Percentiles rank a stretch among this genome's conserved stretches.
phyloP scores from a whole-genome alignment of 2,113 vertebrate species.

The Petaurus breviceps region DNA sequence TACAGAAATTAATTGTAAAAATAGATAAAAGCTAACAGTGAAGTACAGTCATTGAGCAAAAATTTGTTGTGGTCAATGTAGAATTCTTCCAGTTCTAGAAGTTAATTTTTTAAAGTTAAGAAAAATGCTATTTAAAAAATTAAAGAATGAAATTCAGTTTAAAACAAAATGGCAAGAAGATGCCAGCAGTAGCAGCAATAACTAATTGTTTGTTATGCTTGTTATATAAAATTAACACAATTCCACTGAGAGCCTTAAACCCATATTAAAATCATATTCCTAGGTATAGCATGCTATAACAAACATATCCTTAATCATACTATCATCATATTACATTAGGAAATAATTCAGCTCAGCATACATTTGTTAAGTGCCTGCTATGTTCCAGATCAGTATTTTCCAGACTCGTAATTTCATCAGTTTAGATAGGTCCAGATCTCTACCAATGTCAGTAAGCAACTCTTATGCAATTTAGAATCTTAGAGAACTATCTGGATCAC shows the following conservation, averaged over 20 bases:
- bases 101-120: neutral
- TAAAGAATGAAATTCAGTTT: neutral
- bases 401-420: neutral
- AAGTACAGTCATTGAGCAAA: neutral
- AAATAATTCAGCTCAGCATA: neutral
- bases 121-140: neutral
- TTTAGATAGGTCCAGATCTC: neutral
- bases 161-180: neutral
- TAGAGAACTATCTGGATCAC: neutral
- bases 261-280: neutral
- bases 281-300: neutral
- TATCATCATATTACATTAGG: neutral
- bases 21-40: too few relatives aligned
- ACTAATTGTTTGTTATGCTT: neutral
- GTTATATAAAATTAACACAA: neutral
- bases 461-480: neutral
- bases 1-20: neutral
- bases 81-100: neutral
- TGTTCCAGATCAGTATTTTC: neutral
- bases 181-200: neutral
- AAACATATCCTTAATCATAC: neutral
- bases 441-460: neutral
- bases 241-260: neutral
- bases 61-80: neutral
- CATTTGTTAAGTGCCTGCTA: neutral